A percentile compares a stretch with the other conserved stretches of the same genome.
Conservation (phyloP, 2,888 invertebrate species). For the Andrena dorsata region DNA sequence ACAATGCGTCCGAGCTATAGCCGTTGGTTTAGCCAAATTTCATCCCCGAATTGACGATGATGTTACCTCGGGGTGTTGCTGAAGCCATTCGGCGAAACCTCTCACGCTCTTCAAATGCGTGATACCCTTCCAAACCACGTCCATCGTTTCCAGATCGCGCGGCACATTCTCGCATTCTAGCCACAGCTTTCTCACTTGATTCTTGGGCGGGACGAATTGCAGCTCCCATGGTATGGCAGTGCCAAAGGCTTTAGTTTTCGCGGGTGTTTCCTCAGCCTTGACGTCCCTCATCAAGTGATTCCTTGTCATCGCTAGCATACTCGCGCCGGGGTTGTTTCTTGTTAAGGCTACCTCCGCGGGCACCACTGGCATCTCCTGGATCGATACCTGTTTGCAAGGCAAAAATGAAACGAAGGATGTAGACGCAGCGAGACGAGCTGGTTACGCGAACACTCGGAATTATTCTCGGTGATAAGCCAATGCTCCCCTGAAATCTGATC, state of each 20-base stretch:
- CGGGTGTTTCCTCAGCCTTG: conserved; percentile 85
- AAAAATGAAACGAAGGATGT: conserved; percentile 13
- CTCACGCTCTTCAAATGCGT: conserved; percentile 85
- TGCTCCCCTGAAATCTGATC: neutral
- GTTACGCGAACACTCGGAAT: neutral
- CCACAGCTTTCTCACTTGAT: conserved; percentile 87
- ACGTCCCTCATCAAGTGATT: conserved; percentile 86
- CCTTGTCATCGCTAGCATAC: conserved; percentile 85
- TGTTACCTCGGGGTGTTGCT: conserved; percentile 67
- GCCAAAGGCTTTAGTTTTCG: conserved; percentile 86
- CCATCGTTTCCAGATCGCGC: conserved; percentile 87
- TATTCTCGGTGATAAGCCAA: too few relatives aligned
- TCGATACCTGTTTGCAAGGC: conserved; percentile 81
- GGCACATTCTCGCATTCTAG: conserved; percentile 86
- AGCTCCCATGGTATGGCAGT: conserved; percentile 86
- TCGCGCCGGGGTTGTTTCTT: conserved; percentile 86
- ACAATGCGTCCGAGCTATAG: neutral
- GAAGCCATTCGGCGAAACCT: conserved; percentile 77
- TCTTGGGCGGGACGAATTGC: conserved; percentile 86
- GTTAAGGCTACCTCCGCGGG: conserved; percentile 86
- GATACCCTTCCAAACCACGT: conserved; percentile 88
- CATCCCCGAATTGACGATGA: neutral
- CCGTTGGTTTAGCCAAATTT: neutral
- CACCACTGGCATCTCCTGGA: conserved; percentile 88
- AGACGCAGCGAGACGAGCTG: neutral